These are phyloP conservation scores for Ecdyonurus torrentis DNA, from an alignment of 2,888 invertebrate genomes.

Conservation along the genomic window DNA sequence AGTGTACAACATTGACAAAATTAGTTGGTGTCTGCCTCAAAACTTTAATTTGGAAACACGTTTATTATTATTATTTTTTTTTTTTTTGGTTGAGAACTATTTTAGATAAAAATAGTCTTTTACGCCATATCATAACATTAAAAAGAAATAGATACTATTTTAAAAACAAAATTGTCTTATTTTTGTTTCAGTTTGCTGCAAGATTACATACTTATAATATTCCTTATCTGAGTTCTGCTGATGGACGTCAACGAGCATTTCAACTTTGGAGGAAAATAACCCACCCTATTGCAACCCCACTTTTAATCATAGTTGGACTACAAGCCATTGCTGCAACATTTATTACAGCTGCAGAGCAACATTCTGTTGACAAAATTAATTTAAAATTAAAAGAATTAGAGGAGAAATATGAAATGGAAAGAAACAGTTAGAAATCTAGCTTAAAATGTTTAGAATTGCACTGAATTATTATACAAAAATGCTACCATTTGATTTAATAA, in stretches of 20 bases:
- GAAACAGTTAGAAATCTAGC: neutral
- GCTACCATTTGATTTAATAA: no score
- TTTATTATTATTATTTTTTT: no score
- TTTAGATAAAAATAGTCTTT: no score
- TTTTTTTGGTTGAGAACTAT: no score
- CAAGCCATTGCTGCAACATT: slow-evolving; percentile 37
- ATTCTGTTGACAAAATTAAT: slow-evolving; percentile 21
- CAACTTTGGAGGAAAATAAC: slow-evolving; percentile 34
- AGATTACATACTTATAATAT: slow-evolving; percentile 42
- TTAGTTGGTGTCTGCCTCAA: no score
- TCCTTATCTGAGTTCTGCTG: slow-evolving; percentile 34
- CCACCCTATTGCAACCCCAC: slow-evolving; percentile 32
- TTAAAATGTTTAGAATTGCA: no score
- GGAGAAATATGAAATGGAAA: neutral
- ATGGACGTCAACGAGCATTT: slow-evolving; percentile 36
- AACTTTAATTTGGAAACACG: no score
- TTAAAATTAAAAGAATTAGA: neutral
- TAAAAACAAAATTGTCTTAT: no score
- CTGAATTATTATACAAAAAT: no score
- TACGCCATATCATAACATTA: no score
- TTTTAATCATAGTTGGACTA: slow-evolving; percentile 30
- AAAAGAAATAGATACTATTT: no score
- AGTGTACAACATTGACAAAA: no score
- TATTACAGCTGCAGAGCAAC: slow-evolving; percentile 43
- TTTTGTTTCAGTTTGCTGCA: slow-evolving; percentile 43